Base-by-base conservation (phyloP, 2,888 invertebrate genomes). In the Microplitis deprimator region DNA sequence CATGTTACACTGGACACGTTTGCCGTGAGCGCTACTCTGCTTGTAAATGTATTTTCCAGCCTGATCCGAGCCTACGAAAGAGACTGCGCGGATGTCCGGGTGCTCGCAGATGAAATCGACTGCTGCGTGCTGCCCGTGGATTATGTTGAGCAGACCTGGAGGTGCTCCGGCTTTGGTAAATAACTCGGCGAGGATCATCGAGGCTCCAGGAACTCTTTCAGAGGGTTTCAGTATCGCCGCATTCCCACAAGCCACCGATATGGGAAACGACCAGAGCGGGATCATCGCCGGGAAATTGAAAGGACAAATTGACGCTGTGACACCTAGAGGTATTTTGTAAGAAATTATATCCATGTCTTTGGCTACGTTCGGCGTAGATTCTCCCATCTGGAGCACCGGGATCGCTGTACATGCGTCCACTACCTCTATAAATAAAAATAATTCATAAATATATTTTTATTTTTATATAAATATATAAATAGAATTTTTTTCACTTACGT, bases 281-380 rank as follows among this genome's bases (percentile, higher is more conserved):
- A 99, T 98, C 99, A 99, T 99, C 41, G 99, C 99, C 0, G 99
- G 99, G 91, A 99, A 99, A 90, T 99, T 99, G 90, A 99, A 99
- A 0, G 98, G 98, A n/a, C 97, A 96, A 84, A 99, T 97, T 70
- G 98, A 98, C 86, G 95, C 97, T 20, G 95, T 96, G 1, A 98
- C 96, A 64, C 99, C 99, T 1, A 99, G 91, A 0, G 99, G 99
- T 68, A 96, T 91, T 83, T 97, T 95, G 89, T 96, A 96, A 8
- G 97, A 96, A 83, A 96, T 94, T 0, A 97, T 97, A 90, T 99
- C 99, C 98, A 99, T 98, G 88, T 99, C 97, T 85, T 96, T 97
- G 5, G 98, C 95, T 59, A 97, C 95, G 83, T 93, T 92, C 62
- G 93, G 94, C 83, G 98, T 93, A 13, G 96, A 95, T 91, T 99